Evolutionary conservation across 2,888 invertebrate species (phyloP), one percentile per base, ranked within the genome.

Genomic region (Aquatica leii): DNA sequence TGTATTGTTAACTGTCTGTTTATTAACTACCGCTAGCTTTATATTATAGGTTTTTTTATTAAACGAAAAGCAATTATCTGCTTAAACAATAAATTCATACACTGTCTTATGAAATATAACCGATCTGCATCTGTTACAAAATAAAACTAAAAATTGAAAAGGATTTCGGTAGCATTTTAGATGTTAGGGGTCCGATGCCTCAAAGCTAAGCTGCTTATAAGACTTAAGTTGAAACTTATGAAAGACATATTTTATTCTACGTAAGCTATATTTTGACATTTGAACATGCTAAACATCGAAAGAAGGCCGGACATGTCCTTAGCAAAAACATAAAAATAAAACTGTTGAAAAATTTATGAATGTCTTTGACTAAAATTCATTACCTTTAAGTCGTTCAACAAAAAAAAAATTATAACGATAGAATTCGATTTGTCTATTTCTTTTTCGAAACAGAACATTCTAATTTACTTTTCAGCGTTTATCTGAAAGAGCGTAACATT

Each of bases 221-320:
- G 63, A 61, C 51, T 61, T 61, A 61, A 55, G 50, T 41, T 40
- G 12, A 34, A 55, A 56, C 56, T 56, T 51, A 56, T 40, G 50
- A 51, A 48, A 51, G 62, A 57, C 52, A 62, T 62, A 62, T 65
- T 58, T 60, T 61, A 57, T 57, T 56, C 60, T 31, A 18, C 35
- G 51, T 61, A 67, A 61, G 64, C 59, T 59, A 54, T 67, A 65
- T 67, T 67, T 67, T 67, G 67, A 67, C 67, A 67, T 59, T 64
- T 60, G 51, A 56, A 65, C 34, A 61, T 65, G 67, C 65, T 51
- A 49, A 65, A 67, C 65, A 65, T 62, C 56, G n/a, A 62, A 67
- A 65, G 62, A 54, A 58, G 62, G 61, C 37, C 49, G 59, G 67
- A 15, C 62, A 54, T 52, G 48, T 40, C 59, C 59, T 63, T 58